Evolutionary conservation across 2,888 invertebrate species (phyloP).

Genomic region (Pseudeuparius sepicola): DNA sequence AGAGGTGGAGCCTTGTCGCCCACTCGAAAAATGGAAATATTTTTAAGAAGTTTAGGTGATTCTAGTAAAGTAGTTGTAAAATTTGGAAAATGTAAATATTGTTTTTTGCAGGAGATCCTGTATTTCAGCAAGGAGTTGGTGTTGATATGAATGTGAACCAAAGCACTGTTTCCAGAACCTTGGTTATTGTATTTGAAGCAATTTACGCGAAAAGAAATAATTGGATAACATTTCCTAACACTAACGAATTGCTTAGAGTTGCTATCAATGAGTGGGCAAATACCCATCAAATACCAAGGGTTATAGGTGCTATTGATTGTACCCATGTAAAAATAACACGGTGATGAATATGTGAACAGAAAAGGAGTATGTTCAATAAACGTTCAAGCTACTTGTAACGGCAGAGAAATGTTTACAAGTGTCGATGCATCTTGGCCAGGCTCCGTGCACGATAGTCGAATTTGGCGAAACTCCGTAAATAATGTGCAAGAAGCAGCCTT

Average conservation of each 20-base stretch:
- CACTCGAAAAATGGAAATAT: no score
- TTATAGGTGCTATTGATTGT: slow-evolving; percentile 16
- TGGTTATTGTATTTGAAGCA: slow-evolving; percentile 10
- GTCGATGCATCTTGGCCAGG: slow-evolving; percentile 19
- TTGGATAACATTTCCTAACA: slow-evolving; percentile 13
- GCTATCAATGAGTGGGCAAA: slow-evolving; percentile 4
- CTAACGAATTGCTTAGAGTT: slow-evolving; percentile 5
- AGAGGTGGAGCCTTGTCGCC: no score
- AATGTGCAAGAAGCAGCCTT: slow-evolving; percentile 13
- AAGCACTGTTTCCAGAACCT: slow-evolving; percentile 11
- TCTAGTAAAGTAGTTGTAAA: no score
- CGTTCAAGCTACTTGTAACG: slow-evolving; percentile 21
- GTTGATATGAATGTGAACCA: slow-evolving; percentile 5
- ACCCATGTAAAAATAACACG: no score
- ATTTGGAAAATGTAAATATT: no score
- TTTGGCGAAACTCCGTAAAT: slow-evolving; percentile 18
- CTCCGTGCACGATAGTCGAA: slow-evolving; percentile 18
- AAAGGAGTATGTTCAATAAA: slow-evolving; percentile 20
- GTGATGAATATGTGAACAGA: slow-evolving; percentile 17
- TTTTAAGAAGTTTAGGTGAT: no score
- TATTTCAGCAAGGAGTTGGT: slow-evolving; percentile 7
- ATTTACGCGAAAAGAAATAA: slow-evolving; percentile 13
- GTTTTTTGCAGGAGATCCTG: no score
- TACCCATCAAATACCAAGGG: no score
- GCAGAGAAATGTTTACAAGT: slow-evolving; percentile 19